Percentiles rank a stretch among this genome's conserved stretches.
These are phyloP conservation scores for Cheilosia grossa DNA, from an alignment of 2,888 invertebrate species.

Conservation along the genomic window DNA sequence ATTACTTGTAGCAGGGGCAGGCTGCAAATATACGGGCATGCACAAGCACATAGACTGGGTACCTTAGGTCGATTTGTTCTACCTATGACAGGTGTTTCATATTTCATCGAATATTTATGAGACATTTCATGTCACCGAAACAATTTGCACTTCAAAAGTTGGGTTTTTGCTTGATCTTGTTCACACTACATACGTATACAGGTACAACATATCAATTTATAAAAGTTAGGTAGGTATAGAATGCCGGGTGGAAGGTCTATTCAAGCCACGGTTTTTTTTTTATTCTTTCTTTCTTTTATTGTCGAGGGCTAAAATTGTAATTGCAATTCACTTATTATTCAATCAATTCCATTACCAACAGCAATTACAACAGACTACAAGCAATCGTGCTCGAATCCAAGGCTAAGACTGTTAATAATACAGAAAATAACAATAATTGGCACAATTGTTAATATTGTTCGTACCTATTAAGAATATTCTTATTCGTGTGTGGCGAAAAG, in stretches of 20 bases:
- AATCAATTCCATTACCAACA: constrained; percentile 68
- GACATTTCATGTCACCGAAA: constrained; percentile 35
- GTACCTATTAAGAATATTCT: constrained; percentile 68
- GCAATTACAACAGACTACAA: constrained; percentile 63
- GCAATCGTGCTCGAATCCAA: constrained; percentile 67
- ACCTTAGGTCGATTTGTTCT: constrained; percentile 28
- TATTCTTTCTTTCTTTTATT: constrained; percentile 6
- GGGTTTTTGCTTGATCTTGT: neutral
- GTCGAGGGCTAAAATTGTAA: constrained; percentile 63
- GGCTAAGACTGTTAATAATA: constrained; percentile 68
- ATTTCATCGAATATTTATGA: constrained; percentile 54
- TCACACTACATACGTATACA: neutral
- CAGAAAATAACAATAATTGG: constrained; percentile 71
- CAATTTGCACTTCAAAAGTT: constrained; percentile 21
- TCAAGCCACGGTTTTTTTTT: constrained; percentile 10
- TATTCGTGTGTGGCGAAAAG: constrained; percentile 72
- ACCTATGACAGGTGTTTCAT: constrained; percentile 63
- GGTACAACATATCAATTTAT: neutral
- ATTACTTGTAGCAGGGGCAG: constrained; percentile 36
- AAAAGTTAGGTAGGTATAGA: constrained; percentile 8
- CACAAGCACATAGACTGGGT: neutral
- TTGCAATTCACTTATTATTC: constrained; percentile 69
- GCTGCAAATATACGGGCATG: neutral
- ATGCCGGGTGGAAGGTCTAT: constrained; percentile 24
- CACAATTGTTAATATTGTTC: constrained; percentile 69